Conservation (phyloP, 2,797 vertebrate species). For the Dryobates pubescens region DNA sequence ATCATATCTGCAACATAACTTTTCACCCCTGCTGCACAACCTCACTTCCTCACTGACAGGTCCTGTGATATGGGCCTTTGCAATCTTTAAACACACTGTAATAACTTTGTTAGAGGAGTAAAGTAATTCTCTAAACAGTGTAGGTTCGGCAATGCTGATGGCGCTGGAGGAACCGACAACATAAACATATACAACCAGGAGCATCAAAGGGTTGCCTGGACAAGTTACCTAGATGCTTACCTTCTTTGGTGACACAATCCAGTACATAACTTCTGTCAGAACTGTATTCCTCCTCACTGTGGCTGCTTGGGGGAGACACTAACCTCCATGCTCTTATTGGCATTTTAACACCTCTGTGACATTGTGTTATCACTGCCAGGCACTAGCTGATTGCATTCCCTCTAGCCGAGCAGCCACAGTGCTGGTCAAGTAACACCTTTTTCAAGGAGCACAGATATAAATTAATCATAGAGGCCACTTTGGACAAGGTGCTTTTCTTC, state of each 20-base stretch:
- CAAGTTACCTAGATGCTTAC: neutral
- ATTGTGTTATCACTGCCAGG: neutral
- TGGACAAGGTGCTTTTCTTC: neutral
- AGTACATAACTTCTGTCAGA: neutral
- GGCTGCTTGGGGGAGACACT: neutral
- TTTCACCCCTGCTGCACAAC: neutral
- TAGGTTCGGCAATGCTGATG: neutral
- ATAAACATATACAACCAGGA: neutral
- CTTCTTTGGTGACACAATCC: neutral
- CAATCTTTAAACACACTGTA: neutral
- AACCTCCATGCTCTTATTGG: neutral
- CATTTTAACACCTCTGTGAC: conserved; percentile 17
- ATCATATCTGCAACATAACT: neutral
- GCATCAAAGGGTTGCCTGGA: neutral
- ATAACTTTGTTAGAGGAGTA: neutral
- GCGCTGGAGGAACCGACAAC: neutral
- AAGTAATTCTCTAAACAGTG: neutral
- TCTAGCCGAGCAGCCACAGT: neutral
- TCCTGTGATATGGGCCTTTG: neutral
- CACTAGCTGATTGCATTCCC: neutral
- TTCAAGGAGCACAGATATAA: conserved; percentile 10
- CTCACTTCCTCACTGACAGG: neutral
- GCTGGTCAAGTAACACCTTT: neutral
- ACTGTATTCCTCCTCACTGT: neutral
- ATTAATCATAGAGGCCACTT: conserved; percentile 30